These are phyloP conservation scores for Coleophora deauratella DNA, from an alignment of 2,888 invertebrate genomes.

Conservation along the genomic window DNA sequence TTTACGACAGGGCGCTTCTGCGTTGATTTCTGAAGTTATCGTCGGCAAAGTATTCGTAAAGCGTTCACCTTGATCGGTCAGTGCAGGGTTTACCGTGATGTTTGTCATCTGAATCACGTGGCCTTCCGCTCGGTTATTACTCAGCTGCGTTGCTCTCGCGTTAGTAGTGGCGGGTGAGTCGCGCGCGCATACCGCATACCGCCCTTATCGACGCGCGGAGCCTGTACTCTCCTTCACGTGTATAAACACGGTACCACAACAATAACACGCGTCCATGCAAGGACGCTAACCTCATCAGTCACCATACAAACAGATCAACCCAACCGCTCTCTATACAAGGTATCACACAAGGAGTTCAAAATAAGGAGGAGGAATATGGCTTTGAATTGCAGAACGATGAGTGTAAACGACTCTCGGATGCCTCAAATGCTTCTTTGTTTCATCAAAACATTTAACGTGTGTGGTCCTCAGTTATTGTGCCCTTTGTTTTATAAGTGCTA, in stretches of 20 bases:
- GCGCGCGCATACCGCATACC: slow-evolving; percentile 46
- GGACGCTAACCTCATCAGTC: slow-evolving; percentile 48
- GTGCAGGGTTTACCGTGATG: slow-evolving; percentile 44
- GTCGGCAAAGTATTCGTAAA: slow-evolving; percentile 24
- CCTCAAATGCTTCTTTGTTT: slow-evolving; percentile 38
- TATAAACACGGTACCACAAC: slow-evolving; percentile 71
- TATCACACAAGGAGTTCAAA: slow-evolving; percentile 15
- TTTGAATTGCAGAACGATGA: slow-evolving; percentile 27
- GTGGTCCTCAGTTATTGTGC: slow-evolving; percentile 26
- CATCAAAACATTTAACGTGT: slow-evolving; percentile 29
- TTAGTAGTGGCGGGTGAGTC: slow-evolving; percentile 58
- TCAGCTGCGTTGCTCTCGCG: slow-evolving; percentile 47
- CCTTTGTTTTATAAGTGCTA: slow-evolving; percentile 25
- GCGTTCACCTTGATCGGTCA: slow-evolving; percentile 38
- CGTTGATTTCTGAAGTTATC: neutral
- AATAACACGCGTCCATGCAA: slow-evolving; percentile 61
- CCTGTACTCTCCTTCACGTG: slow-evolving; percentile 64
- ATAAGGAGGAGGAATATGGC: slow-evolving; percentile 30
- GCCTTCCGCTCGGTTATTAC: slow-evolving; percentile 57
- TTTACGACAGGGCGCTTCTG: too few species aligned
- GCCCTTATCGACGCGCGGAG: slow-evolving; percentile 55
- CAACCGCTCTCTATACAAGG: neutral
- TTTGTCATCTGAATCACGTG: slow-evolving; percentile 69
- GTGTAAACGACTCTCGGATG: slow-evolving; percentile 32
- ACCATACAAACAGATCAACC: slow-evolving; percentile 26